phyloP scores from a whole-genome alignment of 2,888 invertebrate genomes.

The Drosophila longiperda region DNA sequence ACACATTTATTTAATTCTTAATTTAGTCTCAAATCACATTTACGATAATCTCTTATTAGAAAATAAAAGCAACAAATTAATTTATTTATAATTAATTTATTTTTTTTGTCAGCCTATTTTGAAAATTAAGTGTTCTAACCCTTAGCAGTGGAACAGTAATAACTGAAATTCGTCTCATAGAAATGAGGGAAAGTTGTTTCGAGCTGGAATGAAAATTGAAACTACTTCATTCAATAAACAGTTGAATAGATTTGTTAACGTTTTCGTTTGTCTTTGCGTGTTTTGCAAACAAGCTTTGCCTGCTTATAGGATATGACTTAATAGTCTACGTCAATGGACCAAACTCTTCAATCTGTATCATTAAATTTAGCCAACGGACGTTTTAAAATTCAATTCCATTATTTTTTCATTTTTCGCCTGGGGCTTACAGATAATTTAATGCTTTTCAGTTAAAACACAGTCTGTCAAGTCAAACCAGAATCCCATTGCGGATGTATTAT shows the following conservation, averaged over 20 bases:
- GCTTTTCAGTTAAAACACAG: constrained; percentile 54
- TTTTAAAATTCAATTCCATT: constrained; percentile 2
- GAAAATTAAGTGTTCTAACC: background rate
- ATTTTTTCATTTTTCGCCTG: constrained; percentile 14
- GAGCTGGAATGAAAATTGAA: background rate
- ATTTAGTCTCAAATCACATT: background rate
- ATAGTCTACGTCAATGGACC: constrained; percentile 1
- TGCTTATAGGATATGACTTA: background rate
- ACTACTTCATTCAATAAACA: background rate
- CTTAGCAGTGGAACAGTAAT: background rate
- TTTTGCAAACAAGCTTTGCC: background rate
- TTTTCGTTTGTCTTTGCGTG: background rate
- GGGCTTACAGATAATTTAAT: constrained; percentile 47
- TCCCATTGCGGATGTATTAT: constrained; percentile 46
- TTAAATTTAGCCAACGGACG: constrained; percentile 13
- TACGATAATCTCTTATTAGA: background rate
- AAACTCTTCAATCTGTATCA: constrained; percentile 13
- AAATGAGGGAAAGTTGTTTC: background rate
- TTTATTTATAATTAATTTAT: background rate
- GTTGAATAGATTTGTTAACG: background rate
- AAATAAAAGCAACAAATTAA: background rate
- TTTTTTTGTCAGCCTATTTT: background rate
- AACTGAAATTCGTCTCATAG: background rate
- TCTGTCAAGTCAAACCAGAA: constrained; percentile 46
- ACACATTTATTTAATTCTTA: background rate